A percentile compares a stretch with the other conserved stretches of the same genome.
Evolutionary conservation across 2,797 vertebrate species (phyloP).

Genomic region (Urosaurus nigricauda): DNA sequence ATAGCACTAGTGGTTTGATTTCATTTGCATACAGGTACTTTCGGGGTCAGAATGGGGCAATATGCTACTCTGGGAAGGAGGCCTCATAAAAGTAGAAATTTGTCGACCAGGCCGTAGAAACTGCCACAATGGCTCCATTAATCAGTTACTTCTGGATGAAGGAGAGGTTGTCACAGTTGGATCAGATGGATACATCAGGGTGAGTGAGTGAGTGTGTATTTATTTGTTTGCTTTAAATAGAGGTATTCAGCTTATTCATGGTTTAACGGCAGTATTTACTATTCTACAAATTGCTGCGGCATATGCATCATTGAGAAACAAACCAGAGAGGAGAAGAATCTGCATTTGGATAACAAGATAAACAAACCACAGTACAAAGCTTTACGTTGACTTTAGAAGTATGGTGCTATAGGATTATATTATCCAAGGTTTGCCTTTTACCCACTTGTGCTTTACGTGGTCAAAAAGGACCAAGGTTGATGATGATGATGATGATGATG

Average conservation of each 20-base stretch:
- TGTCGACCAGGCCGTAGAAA: slow-evolving; percentile 78
- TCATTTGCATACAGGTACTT: slow-evolving; percentile 84
- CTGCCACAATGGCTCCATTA: slow-evolving; percentile 88
- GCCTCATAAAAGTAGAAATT: slow-evolving; percentile 91
- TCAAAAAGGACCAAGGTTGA: not conserved
- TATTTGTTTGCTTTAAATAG: not conserved
- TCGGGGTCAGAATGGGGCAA: slow-evolving; percentile 95
- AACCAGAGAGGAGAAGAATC: too few species aligned
- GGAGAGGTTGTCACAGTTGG: slow-evolving; percentile 90
- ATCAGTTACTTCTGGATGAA: slow-evolving; percentile 89
- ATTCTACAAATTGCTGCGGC: not conserved
- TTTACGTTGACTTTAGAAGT: too few species aligned
- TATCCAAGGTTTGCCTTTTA: not conserved
- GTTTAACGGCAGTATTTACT: not conserved
- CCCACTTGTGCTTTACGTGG: not conserved
- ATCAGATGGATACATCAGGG: slow-evolving; percentile 89
- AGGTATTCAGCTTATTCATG: slow-evolving; percentile 1
- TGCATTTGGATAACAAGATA: too few species aligned
- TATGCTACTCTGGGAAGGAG: slow-evolving; percentile 93
- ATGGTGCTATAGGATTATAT: too few species aligned
- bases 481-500: too few species aligned
- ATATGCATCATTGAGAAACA: not conserved
- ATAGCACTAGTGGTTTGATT: slow-evolving; percentile 30
- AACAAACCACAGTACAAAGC: too few species aligned
- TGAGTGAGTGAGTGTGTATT: slow-evolving; percentile 72